Percentiles rank a stretch among this genome's conserved stretches.
Evolutionary conservation across 2,113 vertebrate species (phyloP).

Genomic region (Charina bottae): DNA sequence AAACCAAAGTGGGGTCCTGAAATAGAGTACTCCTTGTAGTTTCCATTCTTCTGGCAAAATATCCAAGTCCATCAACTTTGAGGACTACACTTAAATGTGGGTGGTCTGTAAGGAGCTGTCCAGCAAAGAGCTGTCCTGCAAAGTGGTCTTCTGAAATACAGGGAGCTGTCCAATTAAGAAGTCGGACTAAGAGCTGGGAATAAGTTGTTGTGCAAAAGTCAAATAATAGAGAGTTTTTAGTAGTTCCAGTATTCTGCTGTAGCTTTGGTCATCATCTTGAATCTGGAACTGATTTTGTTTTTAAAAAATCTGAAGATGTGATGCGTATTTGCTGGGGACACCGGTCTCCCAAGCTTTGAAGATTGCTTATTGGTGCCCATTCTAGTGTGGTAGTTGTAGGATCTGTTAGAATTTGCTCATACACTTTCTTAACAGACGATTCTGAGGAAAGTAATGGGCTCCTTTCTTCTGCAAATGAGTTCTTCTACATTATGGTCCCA

Average conservation of each 20-base stretch:
- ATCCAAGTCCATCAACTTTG: background rate
- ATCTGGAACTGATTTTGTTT: background rate
- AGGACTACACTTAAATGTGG: background rate
- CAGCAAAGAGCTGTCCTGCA: background rate
- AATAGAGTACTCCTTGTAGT: no score
- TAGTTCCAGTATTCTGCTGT: background rate
- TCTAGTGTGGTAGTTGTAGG: background rate
- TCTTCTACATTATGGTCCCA: background rate
- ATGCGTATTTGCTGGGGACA: background rate
- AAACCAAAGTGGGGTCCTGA: background rate
- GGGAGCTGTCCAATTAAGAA: background rate
- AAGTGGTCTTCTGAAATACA: background rate
- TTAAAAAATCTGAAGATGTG: background rate
- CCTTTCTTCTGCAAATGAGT: background rate
- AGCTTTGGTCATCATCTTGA: background rate
- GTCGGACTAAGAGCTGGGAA: background rate
- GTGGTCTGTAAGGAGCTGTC: background rate
- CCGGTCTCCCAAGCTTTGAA: background rate
- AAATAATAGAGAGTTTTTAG: no score
- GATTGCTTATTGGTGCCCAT: background rate
- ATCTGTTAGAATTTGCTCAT: background rate
- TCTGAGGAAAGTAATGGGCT: background rate
- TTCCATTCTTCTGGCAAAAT: background rate
- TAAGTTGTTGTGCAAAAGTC: background rate
- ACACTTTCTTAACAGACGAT: background rate